Conservation (phyloP, 2,113 vertebrate species). For the Acrocephalus kingi region DNA sequence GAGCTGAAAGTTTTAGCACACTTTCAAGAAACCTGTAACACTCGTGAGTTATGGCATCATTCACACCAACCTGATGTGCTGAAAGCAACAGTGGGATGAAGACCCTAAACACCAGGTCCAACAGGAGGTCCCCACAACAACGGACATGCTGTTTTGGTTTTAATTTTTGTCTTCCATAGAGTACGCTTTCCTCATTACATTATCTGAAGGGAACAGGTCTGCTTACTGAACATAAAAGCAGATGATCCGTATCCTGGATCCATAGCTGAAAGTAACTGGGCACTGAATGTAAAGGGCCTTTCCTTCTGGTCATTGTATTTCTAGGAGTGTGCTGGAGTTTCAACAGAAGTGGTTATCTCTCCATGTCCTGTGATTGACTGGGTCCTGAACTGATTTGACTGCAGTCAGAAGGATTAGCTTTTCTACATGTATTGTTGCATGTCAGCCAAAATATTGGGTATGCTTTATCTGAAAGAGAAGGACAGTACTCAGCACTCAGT, state of each 20-base stretch:
- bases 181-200: rapidly evolving
- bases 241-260: background rate
- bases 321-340: background rate
- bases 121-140: background rate
- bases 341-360: background rate
- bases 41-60: rapidly evolving
- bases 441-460: background rate
- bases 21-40: background rate
- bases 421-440: background rate
- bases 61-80: background rate
- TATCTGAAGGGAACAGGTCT: background rate
- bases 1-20: background rate
- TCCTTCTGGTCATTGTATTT: background rate
- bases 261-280: background rate
- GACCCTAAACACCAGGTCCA: background rate
- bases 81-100: background rate
- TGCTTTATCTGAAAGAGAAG: background rate
- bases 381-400: background rate
- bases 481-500: background rate
- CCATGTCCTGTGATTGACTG: background rate
- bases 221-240: background rate
- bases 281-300: background rate
- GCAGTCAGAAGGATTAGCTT: background rate
- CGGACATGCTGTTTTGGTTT: background rate
- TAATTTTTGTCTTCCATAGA: background rate